Evolutionary conservation across 2,113 vertebrate species (phyloP).

Genomic region (Gambusia affinis): DNA sequence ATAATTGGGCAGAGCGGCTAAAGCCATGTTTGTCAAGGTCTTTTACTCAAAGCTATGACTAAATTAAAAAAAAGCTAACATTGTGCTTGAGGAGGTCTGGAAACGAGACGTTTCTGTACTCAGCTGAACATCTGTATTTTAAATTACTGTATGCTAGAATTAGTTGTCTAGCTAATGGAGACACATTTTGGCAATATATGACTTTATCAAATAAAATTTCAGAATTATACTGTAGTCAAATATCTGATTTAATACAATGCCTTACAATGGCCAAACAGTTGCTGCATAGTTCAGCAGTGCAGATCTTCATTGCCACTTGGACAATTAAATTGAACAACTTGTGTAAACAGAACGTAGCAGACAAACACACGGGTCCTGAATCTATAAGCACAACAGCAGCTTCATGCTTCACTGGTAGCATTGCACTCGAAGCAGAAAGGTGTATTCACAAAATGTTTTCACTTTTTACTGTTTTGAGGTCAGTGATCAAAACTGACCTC

Average conservation of each 20-base stretch:
- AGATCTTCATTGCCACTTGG: background rate
- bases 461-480: background rate
- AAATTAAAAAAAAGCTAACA: slow-evolving; percentile 5
- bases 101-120: background rate
- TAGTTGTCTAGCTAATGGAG: too few relatives aligned
- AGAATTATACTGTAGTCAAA: background rate
- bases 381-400: background rate
- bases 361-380: background rate
- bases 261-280: background rate
- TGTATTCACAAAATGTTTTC: background rate
- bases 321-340: background rate
- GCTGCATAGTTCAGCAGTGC: background rate
- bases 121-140: background rate
- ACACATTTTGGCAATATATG: background rate
- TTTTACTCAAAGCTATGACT: slow-evolving; percentile 12
- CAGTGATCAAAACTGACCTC: background rate
- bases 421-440: background rate
- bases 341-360: background rate
- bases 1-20: slow-evolving; percentile 39
- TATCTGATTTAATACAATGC: background rate
- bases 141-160: background rate
- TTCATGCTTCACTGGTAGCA: background rate
- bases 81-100: slow-evolving; percentile 7
- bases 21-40: slow-evolving; percentile 15
- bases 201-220: background rate